Evolutionary conservation across 2,113 vertebrate species (phyloP), one percentile per base, ranked within the genome.

Genomic region (Phrynosoma blainvillii): DNA sequence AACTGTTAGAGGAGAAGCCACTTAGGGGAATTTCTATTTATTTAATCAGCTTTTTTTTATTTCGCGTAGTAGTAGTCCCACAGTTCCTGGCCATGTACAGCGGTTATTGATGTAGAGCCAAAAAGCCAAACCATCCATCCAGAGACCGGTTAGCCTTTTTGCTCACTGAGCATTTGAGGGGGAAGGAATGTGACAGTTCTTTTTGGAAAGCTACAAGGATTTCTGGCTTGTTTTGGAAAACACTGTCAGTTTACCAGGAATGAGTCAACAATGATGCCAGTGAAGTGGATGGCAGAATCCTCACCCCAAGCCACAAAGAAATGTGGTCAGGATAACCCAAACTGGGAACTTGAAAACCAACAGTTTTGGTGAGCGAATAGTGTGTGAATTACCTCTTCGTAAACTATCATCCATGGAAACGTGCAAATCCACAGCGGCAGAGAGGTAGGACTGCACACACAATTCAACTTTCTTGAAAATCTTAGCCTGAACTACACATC

Each of bases 1-100:
- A 97, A 90, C 97, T 97, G 97, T 95, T 96, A 97, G 73, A 54
- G 95, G 93, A 97, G 96, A 97, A 96, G 96, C 96, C 90, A 94
- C 93, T 91, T 94, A 78, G 42, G 84, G 82, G 77, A 47, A 94
- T 95, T 95, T 96, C 94, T 94, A 93, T 95, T 95, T 96, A 94
- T 95, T 95, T 95, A 95, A 86, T 70, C 75, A 6, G 59, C 32
- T 18, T 65, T 76, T 23, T 18, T 78, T 47, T 78, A 47, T 16
- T 25, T 16, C 42, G 4, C 40, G 12, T 47, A 90, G 84, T 91
- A 89, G 87, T 30, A 54, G 62, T 77, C 81, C 85, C 62, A 87
- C 90, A 92, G 90, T 93, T 94, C 93, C 91, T 78, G 74, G 92
- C 89, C 65, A 1, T 42, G 85, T 36, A 76, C 62, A 89, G 89